Base-by-base conservation (phyloP, 2,797 vertebrate genomes). In the Florisuga fusca region DNA sequence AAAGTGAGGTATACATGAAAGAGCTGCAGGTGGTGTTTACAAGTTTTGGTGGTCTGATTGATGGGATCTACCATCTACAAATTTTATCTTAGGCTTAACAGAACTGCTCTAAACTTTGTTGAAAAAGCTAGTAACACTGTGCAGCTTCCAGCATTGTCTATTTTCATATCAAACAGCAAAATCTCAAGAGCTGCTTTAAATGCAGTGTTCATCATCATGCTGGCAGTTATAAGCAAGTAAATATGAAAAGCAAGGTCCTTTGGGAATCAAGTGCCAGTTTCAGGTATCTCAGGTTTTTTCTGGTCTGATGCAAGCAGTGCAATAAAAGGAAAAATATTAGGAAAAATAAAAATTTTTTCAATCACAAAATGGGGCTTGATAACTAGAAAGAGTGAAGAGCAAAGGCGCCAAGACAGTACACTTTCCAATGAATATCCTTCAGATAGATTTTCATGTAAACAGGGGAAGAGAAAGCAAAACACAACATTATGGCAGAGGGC, bases 41-140 rank as follows among this genome's bases (percentile, higher is more conserved):
- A 78, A 75, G 58, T n/a, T 88, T 83, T 92, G 23, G 34, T 92
- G 50, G 22, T 73, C 38, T 90, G 66, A 84, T 88, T 88, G 86
- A 67, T 76, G 63, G 36, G 41, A 61, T 72, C 48, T 86, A 78
- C 34, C 7, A 29, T 53, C 34, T 46, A 78, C 22, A 88, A 6
- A 81, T 84, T 91, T 84, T 86, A 45, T 78, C 19, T 72, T 41
- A 46, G 26, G 8, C n/a, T 77, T 88, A 75, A 58, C 0, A 1
- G 46, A 83, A 80, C 26, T 62, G 45, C 36, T 68, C 31, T 51
- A 85, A 94, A 83, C 21, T 14, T 53, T 59, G 34, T 19, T 18
- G 11, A 87, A 87, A 89, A 18, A 63, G 7, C 4, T 69, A 74
- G 14, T 45, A 63, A 53, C 2, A 2, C 10, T 85, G 31, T 41